These are phyloP conservation scores for Xiphophorus birchmanni DNA, from an alignment of 2,797 vertebrate species.

Conservation along the genomic window DNA sequence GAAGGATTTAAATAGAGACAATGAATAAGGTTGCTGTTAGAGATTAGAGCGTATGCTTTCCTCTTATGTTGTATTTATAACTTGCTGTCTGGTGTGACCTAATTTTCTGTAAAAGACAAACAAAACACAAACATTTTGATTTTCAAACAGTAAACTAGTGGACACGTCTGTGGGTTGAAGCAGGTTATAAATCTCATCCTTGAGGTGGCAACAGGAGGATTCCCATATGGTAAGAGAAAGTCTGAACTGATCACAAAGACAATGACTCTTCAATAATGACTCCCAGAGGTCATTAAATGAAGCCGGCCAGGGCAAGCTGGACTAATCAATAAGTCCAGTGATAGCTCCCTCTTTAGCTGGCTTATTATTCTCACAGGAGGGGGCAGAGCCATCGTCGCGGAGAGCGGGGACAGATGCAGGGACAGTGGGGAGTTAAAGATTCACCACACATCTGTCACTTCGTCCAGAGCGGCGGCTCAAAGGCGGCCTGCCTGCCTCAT, in stretches of 20 bases:
- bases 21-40: slow-evolving; percentile 65
- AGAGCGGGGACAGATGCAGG: slow-evolving; percentile 78
- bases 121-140: slow-evolving; percentile 45
- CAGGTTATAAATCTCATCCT: slow-evolving; percentile 34
- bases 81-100: slow-evolving; percentile 54
- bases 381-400: slow-evolving; percentile 31
- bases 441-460: slow-evolving; percentile 86
- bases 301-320: slow-evolving; percentile 59
- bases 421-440: slow-evolving; percentile 82
- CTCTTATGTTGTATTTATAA: slow-evolving; percentile 38
- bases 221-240: slow-evolving; percentile 69
- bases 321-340: slow-evolving; percentile 83
- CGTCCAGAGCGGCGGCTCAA: slow-evolving; percentile 61
- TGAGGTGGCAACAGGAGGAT: slow-evolving; percentile 60
- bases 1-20: slow-evolving; percentile 70
- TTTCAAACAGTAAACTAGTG: slow-evolving; percentile 45
- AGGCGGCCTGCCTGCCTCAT: slow-evolving; percentile 61
- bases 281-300: slow-evolving; percentile 80
- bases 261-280: slow-evolving; percentile 75
- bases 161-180: slow-evolving; percentile 20
- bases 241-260: slow-evolving; percentile 71
- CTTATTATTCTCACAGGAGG: slow-evolving; percentile 65
- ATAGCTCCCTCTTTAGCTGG: slow-evolving; percentile 66
- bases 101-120: slow-evolving; percentile 44
- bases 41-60: slow-evolving; percentile 57